Percentiles rank a stretch among this genome's conserved stretches.
phyloP scores from a whole-genome alignment of 2,888 invertebrate species.

The Sepiola atlantica region DNA sequence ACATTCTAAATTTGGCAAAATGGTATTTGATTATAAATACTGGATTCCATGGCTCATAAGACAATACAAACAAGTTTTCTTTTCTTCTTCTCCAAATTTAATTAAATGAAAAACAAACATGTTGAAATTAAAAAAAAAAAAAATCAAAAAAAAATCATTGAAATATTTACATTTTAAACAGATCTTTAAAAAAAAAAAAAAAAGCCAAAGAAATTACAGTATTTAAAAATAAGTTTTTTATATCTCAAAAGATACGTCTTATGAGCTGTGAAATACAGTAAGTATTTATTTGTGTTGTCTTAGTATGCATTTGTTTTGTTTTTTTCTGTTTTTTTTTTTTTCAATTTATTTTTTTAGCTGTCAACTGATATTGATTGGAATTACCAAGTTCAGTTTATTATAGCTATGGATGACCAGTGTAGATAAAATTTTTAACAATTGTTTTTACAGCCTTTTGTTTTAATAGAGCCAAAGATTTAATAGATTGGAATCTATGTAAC shows the following conservation, averaged over 20 bases:
- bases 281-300: not conserved
- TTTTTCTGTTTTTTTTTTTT: no score
- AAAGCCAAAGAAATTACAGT: not conserved
- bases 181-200: not conserved
- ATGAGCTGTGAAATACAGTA: constrained; percentile 13
- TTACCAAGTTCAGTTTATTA: not conserved
- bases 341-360: not conserved
- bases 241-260: not conserved
- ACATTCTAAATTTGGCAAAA: constrained; percentile 32
- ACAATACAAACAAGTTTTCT: not conserved
- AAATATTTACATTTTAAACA: no score
- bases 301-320: not conserved
- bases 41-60: not conserved
- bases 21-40: not conserved
- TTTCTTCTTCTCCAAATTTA: not conserved
- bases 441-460: not conserved
- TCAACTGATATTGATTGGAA: constrained; percentile 14
- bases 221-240: not conserved
- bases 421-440: not conserved
- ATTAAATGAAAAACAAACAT: not conserved
- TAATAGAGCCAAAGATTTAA: no score
- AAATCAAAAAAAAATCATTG: no score
- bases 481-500: no score
- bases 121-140: not conserved
- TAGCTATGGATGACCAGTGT: not conserved